phyloP scores from a whole-genome alignment of 53 echinoderm and acorn worm genomes.

The Holothuria scabra region DNA sequence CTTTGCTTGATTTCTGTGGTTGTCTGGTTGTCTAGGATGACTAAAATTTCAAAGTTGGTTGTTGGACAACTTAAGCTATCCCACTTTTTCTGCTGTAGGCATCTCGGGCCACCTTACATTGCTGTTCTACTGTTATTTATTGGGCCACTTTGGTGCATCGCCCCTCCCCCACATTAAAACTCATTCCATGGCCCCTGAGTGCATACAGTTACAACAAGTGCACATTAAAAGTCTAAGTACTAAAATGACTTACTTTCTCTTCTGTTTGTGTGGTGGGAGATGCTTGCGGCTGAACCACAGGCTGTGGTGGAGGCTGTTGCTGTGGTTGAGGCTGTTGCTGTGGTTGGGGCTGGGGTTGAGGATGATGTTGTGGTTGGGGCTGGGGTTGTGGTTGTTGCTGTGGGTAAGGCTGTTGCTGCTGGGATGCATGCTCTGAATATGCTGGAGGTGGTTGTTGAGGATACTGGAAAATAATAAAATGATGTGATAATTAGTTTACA shows the following conservation, averaged over 20 bases:
- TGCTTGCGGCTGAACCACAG: neutral
- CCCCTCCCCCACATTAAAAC: too few species aligned
- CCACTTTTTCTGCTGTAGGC: too few species aligned
- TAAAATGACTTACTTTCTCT: neutral
- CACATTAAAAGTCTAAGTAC: neutral
- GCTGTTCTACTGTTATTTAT: too few species aligned
- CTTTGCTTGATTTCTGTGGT: too few species aligned
- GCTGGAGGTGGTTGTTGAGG: slow-evolving; percentile 62
- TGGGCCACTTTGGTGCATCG: too few species aligned
- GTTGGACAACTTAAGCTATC: too few species aligned
- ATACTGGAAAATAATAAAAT: neutral
- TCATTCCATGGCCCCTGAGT: too few species aligned
- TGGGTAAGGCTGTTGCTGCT: slow-evolving; percentile 23
- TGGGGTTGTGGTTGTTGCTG: slow-evolving; percentile 10
- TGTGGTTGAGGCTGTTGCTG: slow-evolving; percentile 13
- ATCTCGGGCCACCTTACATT: too few species aligned
- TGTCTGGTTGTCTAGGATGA: too few species aligned
- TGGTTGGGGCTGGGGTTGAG: slow-evolving; percentile 5
- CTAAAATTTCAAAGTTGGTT: too few species aligned
- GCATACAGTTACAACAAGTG: too few species aligned
- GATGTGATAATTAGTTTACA: too few species aligned
- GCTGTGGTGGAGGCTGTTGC: slow-evolving; percentile 10
- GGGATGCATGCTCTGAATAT: slow-evolving; percentile 24
- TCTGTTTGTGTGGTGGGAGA: slow-evolving; percentile 1
- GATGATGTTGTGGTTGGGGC: slow-evolving; percentile 13